Evolutionary conservation across 2,888 invertebrate genomes (phyloP), one percentile per base, ranked within the genome.

Genomic region (Anarsia innoxiella): DNA sequence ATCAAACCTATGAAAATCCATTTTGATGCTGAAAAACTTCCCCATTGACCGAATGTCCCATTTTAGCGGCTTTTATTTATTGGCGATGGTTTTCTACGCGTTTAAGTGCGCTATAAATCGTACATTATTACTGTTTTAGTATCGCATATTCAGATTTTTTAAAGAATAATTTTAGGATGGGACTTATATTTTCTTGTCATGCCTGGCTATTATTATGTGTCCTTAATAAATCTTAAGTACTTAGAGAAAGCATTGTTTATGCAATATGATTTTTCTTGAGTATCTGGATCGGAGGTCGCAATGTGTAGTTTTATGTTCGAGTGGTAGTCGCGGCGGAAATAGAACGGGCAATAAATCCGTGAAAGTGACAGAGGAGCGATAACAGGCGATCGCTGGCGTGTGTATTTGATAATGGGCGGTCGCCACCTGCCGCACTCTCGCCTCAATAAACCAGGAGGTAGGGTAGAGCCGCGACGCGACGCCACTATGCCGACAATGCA

Each of bases 381-480:
- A 74, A 69, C 71, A 61, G 57, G 59, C 59, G 58, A 66, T 62
- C 59, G 64, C 51, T 65, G 62, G 59, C 52, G 58, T 62, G 66
- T 66, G 61, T 66, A 59, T 66, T 66, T 73, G 68, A 69, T 74
- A 72, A 76, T 72, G 60, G 63, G 48, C 41, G 57, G 44, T 44
- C 56, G 59, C 57, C 71, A 70, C 67, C 66, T 70, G 66, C 52
- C 60, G 52, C 49, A 45, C n/a, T 34, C 40, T 40, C 44, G 37
- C 36, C 33, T 41, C 42, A 42, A 46, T 46, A 44, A 41, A 44
- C 44, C 38, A 37, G 40, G 41, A 23, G 9, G 25, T 9, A 29
- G 11, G n/a, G 12, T 12, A 10, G n/a, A 11, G 53, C 49, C 51
- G 10, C 4, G 19, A n/a, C n/a, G n/a, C n/a, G n/a, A n/a, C n/a